These are phyloP conservation scores for Elephantulus edwardii DNA, from an alignment of 2,113 vertebrate species.

Conservation along the genomic window DNA sequence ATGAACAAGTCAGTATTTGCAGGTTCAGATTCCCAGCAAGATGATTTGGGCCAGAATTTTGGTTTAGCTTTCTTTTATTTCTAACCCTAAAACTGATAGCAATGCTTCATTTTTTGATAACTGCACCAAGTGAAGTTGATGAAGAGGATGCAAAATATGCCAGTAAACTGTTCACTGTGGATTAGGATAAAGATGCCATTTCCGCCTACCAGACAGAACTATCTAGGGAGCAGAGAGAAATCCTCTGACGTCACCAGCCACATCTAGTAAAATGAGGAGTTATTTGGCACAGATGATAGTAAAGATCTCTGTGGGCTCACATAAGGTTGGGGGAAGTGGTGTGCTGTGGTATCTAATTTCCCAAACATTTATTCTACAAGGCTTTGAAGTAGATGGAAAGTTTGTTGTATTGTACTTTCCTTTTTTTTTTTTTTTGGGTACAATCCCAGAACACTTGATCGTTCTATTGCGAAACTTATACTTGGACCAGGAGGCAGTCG, in stretches of 20 bases:
- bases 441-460: too few species aligned
- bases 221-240: background rate
- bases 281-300: too few species aligned
- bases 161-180: too few species aligned
- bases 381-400: background rate
- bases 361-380: background rate
- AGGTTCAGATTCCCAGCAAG: background rate
- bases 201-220: rapidly evolving
- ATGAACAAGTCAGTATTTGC: rapidly evolving
- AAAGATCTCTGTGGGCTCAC: background rate
- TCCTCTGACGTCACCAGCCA: too few species aligned
- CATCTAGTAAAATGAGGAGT: rapidly evolving
- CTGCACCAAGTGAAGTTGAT: background rate
- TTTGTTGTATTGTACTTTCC: too few species aligned
- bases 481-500: too few species aligned
- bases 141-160: too few species aligned
- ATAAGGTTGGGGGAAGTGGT: too few species aligned
- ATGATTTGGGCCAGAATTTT: too few species aligned
- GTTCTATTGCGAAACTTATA: too few species aligned
- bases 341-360: too few species aligned
- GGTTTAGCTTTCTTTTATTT: background rate
- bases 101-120: background rate
- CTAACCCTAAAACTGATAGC: background rate
- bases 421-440: too few species aligned
- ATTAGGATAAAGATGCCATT: rapidly evolving